Evolutionary conservation across 2,113 vertebrate species (phyloP).

Genomic region (Bubalus kerabau): DNA sequence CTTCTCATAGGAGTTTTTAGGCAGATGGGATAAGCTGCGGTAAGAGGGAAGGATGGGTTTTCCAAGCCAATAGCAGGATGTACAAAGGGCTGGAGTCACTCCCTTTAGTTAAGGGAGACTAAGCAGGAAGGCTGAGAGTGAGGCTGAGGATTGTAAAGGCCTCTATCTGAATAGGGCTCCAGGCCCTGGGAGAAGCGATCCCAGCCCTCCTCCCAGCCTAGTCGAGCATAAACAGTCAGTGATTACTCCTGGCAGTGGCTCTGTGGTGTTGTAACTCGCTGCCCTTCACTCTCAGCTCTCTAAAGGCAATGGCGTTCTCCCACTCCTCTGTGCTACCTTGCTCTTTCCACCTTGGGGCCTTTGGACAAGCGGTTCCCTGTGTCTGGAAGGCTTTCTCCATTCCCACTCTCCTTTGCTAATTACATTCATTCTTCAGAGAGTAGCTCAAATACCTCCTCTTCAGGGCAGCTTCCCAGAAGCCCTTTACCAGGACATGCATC

Average conservation of each 20-base stretch:
- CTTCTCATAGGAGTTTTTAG: not conserved
- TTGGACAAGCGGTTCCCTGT: too few relatives aligned
- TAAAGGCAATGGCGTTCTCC: not conserved
- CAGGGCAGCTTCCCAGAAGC: not conserved
- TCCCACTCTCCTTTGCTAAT: not conserved
- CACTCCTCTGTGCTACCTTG: rapidly evolving
- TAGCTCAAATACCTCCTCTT: not conserved
- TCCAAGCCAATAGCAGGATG: not conserved
- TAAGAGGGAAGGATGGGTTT: not conserved
- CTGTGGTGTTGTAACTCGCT: not conserved
- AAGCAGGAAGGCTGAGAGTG: not conserved
- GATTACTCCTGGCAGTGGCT: rapidly evolving
- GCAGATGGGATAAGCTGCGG: too few relatives aligned
- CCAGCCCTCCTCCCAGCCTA: too few relatives aligned
- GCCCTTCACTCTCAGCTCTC: not conserved
- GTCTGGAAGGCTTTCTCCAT: not conserved
- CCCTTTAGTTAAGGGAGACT: not conserved
- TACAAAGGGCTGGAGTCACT: not conserved
- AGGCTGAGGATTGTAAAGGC: not conserved
- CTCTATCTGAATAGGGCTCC: not conserved
- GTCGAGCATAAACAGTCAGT: not conserved
- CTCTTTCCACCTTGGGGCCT: not conserved
- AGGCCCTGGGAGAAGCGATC: not conserved
- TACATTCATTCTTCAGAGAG: not conserved
- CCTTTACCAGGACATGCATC: not conserved